Evolutionary conservation across 2,797 vertebrate species (phyloP).

Genomic region (Pantherophis vulpinus): DNA sequence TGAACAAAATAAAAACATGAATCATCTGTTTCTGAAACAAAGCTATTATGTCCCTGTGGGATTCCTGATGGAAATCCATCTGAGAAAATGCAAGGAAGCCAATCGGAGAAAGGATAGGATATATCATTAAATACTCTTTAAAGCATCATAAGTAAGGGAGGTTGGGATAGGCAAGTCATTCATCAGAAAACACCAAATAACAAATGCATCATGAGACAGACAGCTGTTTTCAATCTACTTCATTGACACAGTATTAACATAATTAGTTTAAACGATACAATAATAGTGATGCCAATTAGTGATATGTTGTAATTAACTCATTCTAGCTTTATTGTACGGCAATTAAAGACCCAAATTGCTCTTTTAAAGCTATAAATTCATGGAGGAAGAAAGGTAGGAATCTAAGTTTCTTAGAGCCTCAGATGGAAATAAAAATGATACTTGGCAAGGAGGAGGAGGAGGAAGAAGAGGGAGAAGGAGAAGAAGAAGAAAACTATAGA

Average conservation of each 20-base stretch:
- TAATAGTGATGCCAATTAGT: neutral
- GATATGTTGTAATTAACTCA: neutral
- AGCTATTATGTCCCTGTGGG: neutral
- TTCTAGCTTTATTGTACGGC: neutral
- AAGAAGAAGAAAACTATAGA: neutral
- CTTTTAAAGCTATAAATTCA: neutral
- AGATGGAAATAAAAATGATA: neutral
- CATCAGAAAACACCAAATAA: neutral
- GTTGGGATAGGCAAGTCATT: neutral
- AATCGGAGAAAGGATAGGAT: neutral
- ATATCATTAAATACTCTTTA: neutral
- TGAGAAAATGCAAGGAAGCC: neutral
- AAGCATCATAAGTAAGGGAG: too few species aligned
- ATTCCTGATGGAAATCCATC: neutral
- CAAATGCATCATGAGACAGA: neutral
- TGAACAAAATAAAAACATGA: neutral
- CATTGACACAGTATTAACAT: neutral
- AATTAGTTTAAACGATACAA: neutral
- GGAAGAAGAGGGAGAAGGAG: too few species aligned
- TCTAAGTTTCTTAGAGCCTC: neutral
- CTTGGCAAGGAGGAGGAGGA: neutral
- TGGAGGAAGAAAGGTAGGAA: neutral
- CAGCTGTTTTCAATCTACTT: neutral
- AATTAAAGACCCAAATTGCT: neutral
- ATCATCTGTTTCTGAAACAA: neutral